phyloP scores from a whole-genome alignment of 2,797 vertebrate genomes.

The Microctenopoma stevenorrisi region DNA sequence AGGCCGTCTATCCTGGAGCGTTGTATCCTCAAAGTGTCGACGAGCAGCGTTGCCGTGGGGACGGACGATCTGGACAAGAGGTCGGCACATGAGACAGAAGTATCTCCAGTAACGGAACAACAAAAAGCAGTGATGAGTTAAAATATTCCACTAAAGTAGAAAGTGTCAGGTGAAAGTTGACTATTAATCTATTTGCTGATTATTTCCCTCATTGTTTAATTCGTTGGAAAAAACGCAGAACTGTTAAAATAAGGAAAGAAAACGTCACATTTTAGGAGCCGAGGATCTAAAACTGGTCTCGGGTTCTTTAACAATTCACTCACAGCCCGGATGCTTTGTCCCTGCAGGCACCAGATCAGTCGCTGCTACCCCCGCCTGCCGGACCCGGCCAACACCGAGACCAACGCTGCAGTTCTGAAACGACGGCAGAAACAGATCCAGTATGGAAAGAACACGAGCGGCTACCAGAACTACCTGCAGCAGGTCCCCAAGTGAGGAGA shows the following conservation, averaged over 20 bases:
- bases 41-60: constrained; percentile 83
- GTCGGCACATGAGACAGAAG: constrained; percentile 47
- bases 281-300: too few relatives aligned
- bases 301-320: too few relatives aligned
- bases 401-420: constrained; percentile 83
- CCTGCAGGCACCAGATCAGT: constrained; percentile 37
- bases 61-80: constrained; percentile 84
- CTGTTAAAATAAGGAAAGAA: too few relatives aligned
- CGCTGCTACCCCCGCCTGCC: constrained; percentile 64
- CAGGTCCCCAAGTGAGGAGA: constrained; percentile 86
- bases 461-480: constrained; percentile 88
- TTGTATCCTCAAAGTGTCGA: constrained; percentile 84
- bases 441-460: constrained; percentile 88
- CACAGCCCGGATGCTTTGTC: too few relatives aligned
- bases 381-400: constrained; percentile 80
- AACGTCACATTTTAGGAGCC: too few relatives aligned
- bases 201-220: too few relatives aligned
- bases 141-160: too few relatives aligned
- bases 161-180: too few relatives aligned
- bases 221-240: too few relatives aligned
- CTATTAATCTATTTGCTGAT: too few relatives aligned
- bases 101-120: too few relatives aligned
- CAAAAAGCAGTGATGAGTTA: too few relatives aligned
- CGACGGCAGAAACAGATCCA: constrained; percentile 89
- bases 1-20: constrained; percentile 86